Conservation (phyloP, 2,888 invertebrate species). For the Augochlorella aurata region DNA sequence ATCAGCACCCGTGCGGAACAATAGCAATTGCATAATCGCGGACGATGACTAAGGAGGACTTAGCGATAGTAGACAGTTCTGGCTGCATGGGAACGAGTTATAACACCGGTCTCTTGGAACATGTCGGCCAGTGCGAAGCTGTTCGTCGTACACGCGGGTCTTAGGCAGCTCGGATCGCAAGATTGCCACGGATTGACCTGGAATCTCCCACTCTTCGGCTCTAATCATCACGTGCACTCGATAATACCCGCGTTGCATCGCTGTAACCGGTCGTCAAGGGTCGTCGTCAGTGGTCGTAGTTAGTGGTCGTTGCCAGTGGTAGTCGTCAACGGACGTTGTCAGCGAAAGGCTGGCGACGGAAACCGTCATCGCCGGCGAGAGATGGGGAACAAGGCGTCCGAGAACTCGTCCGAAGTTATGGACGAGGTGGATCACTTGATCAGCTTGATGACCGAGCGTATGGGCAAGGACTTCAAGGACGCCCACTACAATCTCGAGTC, state of each 20-base stretch:
- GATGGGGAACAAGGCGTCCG: not conserved
- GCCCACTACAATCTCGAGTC: slow-evolving; percentile 51
- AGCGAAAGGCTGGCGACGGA: not conserved
- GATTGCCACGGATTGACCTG: not conserved
- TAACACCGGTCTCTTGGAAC: not conserved
- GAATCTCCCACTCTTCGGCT: not conserved
- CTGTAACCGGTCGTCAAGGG: not conserved
- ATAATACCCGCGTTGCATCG: not conserved
- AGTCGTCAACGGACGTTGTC: no score
- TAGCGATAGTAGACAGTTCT: not conserved
- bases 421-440: slow-evolving; percentile 51
- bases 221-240: not conserved
- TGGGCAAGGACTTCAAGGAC: slow-evolving; percentile 44
- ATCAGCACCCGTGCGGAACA: not conserved
- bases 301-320: no score
- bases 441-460: slow-evolving; percentile 33
- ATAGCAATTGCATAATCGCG: not conserved
- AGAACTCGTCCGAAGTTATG: not conserved
- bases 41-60: not conserved
- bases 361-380: not conserved
- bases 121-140: not conserved
- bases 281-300: not conserved
- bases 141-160: not conserved
- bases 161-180: not conserved
- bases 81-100: not conserved